Base-by-base conservation (phyloP, 1,140 invertebrate species). In the Bombus confusus region DNA sequence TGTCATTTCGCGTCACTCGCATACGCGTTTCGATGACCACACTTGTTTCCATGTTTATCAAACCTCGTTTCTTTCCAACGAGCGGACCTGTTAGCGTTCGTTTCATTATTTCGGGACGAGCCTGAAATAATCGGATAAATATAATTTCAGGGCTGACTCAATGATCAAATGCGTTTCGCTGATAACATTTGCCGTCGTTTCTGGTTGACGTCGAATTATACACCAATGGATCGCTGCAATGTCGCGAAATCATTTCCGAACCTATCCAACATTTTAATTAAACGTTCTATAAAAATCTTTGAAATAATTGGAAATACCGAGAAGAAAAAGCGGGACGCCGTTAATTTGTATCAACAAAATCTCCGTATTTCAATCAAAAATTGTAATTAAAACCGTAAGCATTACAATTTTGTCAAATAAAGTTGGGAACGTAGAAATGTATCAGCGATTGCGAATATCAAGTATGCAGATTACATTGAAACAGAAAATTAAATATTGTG, bases 81-180 rank as follows among this genome's bases (percentile, higher is more conserved):
- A 34, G 25, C 10, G 13, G 25, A 25, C 31, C 31, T 34, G 31
- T 75, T 75, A 57, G 8, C 74, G 25, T 28, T 28, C 52, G 34
- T 76, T 28, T 39, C 74, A n/a, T 76, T 76, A 59, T 76, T 76
- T 59, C 25, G 74, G 13, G 34, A 76, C 34, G 25, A 57, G 34
- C 6, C 25, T 31, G 31, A 75, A 75, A 75, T 75, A 75, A 57
- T 75, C 73, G 47, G 73, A 75, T 75, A 75, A 75, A 76, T 75
- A 57, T 76, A 76, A 76, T 76, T 76, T 76, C 52, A 28, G 22
- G 52, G 25, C 2, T 39, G 12, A 34, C 25, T n/a, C 52, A 22
- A 37, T 25, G 34, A 57, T 76, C 34, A 59, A 59, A 76, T 13
- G 69, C 25, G 28, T 57, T 37, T 28, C 12, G 12, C 52, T 18